Conservation (phyloP, 53 echinoderm and acorn worm species). For the Echinometra lucunter region DNA sequence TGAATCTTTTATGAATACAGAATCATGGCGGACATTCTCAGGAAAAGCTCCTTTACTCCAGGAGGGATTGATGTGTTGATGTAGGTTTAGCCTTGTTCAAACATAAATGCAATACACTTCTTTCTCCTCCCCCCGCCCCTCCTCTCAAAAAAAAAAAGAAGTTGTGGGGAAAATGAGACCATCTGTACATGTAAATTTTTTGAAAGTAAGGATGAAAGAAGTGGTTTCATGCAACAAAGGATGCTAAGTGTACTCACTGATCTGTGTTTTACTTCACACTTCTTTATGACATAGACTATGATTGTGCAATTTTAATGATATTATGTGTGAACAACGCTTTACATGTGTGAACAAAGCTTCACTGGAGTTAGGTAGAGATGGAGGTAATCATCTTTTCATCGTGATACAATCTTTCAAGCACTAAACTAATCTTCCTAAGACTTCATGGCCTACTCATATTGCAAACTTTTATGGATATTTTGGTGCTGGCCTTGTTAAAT, state of each 20-base stretch:
- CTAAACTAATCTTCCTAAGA: not conserved
- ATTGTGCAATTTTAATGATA: not conserved
- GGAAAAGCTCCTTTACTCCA: not conserved
- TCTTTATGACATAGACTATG: not conserved
- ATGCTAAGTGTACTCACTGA: not conserved
- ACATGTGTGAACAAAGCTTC: not conserved
- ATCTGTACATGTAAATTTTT: not conserved
- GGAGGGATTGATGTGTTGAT: not conserved
- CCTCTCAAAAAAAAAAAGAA: no score
- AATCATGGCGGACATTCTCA: not conserved
- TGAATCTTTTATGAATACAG: constrained; percentile 50
- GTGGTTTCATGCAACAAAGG: not conserved
- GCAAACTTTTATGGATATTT: not conserved
- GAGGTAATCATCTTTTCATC: not conserved
- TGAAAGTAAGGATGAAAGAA: not conserved
- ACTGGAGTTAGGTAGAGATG: not conserved
- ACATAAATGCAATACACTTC: not conserved
- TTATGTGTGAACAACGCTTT: not conserved
- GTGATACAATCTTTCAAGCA: not conserved
- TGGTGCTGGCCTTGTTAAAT: not conserved
- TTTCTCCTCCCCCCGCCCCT: no score
- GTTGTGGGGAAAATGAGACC: not conserved
- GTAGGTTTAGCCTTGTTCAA: not conserved
- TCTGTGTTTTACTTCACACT: not conserved
- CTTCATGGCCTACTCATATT: not conserved